Percentiles rank a stretch among this genome's conserved stretches.
These are phyloP conservation scores for Thymallus thymallus DNA, from an alignment of 2,113 vertebrate species.

Conservation along the genomic window DNA sequence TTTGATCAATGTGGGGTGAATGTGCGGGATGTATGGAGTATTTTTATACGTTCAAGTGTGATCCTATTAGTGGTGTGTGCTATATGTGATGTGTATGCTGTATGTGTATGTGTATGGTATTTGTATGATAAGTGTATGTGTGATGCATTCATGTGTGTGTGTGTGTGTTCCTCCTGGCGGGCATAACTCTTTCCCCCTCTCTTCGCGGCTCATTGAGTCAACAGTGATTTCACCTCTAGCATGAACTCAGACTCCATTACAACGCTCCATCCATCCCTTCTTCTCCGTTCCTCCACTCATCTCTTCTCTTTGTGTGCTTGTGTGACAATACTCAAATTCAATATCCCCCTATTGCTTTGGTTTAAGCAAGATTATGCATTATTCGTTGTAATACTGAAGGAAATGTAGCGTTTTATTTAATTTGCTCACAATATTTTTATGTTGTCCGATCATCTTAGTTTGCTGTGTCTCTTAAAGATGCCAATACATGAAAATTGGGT, in stretches of 20 bases:
- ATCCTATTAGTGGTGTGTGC: neutral
- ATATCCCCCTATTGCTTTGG: no score
- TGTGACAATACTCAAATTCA: no score
- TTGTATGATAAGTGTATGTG: neutral
- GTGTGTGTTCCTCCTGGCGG: neutral
- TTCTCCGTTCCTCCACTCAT: neutral
- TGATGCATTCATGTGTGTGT: neutral
- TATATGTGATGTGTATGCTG: neutral
- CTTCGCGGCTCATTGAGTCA: neutral
- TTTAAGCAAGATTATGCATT: no score
- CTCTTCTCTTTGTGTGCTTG: neutral
- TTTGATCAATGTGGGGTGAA: no score
- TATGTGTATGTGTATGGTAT: no score
- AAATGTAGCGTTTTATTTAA: no score
- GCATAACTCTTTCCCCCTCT: conserved; percentile 1
- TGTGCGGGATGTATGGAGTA: no score
- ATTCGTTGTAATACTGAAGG: no score
- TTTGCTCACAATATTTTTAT: no score
- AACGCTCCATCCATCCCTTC: neutral
- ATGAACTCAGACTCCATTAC: neutral
- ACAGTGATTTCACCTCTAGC: neutral
- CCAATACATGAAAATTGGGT: neutral
- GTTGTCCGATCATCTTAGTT: no score
- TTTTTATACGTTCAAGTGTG: neutral
- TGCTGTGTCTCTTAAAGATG: neutral